Evolutionary conservation across 2,797 vertebrate genomes (phyloP), one percentile per base, ranked within the genome.

Genomic region (Vipera ursinii): DNA sequence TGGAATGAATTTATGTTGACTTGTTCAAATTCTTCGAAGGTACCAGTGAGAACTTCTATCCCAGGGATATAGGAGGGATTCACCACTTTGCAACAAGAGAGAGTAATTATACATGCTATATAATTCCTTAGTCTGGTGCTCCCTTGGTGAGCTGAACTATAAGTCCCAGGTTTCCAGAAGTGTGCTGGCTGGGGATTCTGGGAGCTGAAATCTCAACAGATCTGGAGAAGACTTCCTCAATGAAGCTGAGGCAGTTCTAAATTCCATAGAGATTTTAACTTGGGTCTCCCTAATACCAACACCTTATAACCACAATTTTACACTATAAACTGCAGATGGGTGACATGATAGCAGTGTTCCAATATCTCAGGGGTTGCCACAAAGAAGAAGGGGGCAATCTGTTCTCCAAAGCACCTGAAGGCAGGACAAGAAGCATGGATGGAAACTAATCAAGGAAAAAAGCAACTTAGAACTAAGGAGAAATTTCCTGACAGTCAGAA

Each of bases 251-350:
- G 65, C 65, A 73, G 65, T 14, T 85, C 32, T 28, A 65, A 48
- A n/a, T 1, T 73, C n/a, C 65, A 15, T 32, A 32, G n/a, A 69
- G 65, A 5, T 69, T 69, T 69, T 69, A 69, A 65, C 13, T 65
- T 65, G 63, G 28, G 63, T 65, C 28, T 65, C 28, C 28, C 28
- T 32, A 65, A 65, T 14, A 15, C 2, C 5, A 69, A 69, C 5
- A 69, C n/a, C 13, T 32, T 69, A 69, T 15, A 69, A 69, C 0
- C n/a, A 69, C n/a, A 69, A 69, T 32, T 69, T 5, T 69, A 32
- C n/a, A 6, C 13, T 32, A 91, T 91, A 92, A 94, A 12, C 89
- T 91, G 91, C 93, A 90, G 91, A 89, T 26, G 60, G 60, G 24
- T 26, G 24, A 61, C 60, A 61, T 3, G 8, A 61, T 26, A 61